Base-by-base conservation (phyloP, 2,797 vertebrate species). In the Rhinella marina region DNA sequence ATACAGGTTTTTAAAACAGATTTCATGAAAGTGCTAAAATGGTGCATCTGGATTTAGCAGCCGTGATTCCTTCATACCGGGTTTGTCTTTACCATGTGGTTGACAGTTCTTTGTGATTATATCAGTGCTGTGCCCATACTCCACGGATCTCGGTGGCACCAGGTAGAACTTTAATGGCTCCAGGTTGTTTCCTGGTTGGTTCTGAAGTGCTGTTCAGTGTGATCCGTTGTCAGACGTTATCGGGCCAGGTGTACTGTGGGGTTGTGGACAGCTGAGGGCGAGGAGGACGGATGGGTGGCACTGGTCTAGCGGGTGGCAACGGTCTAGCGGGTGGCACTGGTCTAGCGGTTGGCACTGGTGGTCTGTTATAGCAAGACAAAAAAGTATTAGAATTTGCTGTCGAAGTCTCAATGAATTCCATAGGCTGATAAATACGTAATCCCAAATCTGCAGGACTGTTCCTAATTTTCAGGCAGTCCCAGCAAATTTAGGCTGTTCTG, bases 211-310 rank as follows among this genome's bases (percentile, higher is more conserved):
- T 75, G 23, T 10, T 50, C n/a, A 81, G 48, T 54, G 48, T 50
- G 41, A 17, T 50, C 8, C 10, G 25, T 5, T 19, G 17, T 84
- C 75, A 88, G 75, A 50, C n/a, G 2, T 56, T 56, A n/a, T 57
- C 11, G 14, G 79, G 9, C 75, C 75, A 88, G 76, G 75, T 9
- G 21, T 85, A 64, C 17, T 85, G 66, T 17, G 82, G 66, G n/a
- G 21, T 1, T 8, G 66, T 50, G n/a, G 77, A 12, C 25, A 27
- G 75, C 3, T 25, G 61, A 27, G 81, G 81, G 11, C 41, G 72
- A 59, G 84, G 70, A 21, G 77, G 83, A 21, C 56, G 88, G 56
- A 61, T n/a, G 14, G 87, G 87, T 79, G 84, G 72, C 0, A 2
- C 50, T 7, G 88, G 81, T 50, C 59, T 86, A 9, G 6, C 68